Base-by-base conservation (phyloP, 2,888 invertebrate species). In the Vanessa cardui region DNA sequence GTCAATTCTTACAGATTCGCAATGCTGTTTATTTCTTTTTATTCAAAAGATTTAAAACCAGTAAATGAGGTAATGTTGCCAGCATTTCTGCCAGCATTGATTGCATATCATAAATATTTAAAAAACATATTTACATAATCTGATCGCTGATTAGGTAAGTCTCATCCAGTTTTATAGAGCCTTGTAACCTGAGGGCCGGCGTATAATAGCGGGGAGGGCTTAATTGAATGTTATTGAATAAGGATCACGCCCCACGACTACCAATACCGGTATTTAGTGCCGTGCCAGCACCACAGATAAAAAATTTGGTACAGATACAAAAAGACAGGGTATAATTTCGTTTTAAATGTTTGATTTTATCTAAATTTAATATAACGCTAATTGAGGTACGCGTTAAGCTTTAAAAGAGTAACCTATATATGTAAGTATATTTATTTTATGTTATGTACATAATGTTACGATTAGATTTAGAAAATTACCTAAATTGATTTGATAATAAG, bases 141-240 rank as follows among this genome's bases (percentile, higher is more conserved):
- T 33, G 18, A 56, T 31, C 15, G 7, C 16, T 56, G 7, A 20
- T 33, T 46, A 59, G 7, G 20, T 46, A 21, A 20, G 21, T 31
- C 45, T 20, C 46, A 66, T 71, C 71, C 52, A 63, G 61, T 44
- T 16, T 8, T 15, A 16, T 52, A 47, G 5, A 62, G 46, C 64
- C 56, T 1, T 49, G 62, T 70, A 72, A 73, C 77, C 76, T 71
- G 68, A 68, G 74, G 75, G 76, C 81, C 80, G 78, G 78, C 31
- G 56, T 33, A 80, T 85, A 87, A 89, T 87, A 83, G 81, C 80
- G 76, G 82, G 81, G 77, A 79, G 74, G 76, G 70, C 75, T 81
- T 89, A 90, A 90, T 89, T 88, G 89, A 88, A 89, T 85, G 87
- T 90, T 89, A 90, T 90, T 89, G 86, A 89, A 89, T 89, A 84